Evolutionary conservation across 2,888 invertebrate genomes (phyloP), one percentile per base, ranked within the genome.

Genomic region (Watsonalla binaria): DNA sequence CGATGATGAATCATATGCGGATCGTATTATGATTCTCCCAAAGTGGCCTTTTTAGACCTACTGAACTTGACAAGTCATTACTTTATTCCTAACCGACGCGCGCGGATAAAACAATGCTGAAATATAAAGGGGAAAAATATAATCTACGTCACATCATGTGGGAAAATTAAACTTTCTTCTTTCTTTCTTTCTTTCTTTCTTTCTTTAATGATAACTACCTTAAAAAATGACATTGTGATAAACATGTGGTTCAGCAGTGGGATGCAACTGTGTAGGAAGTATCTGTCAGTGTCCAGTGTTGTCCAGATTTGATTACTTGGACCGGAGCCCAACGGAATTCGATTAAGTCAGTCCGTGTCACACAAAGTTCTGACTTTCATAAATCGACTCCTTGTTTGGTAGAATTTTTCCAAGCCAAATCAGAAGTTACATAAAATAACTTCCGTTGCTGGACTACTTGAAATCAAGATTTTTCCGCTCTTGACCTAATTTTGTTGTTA

Each of bases 311-410:
- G 74, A 78, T 75, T 73, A 77, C 65, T 56, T 57, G 61, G 65
- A 65, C 66, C 60, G 65, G 66, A 63, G 66, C 57, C 61, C 62
- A 64, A 65, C 68, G 61, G 61, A 67, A 79, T 75, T 80, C 72
- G 72, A 79, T 80, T 80, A 78, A 70, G 66, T 58, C 46, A 55
- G 58, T 53, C 66, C 61, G 50, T 66, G 68, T 67, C 65, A 62
- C 54, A 60, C 53, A 55, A 73, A 72, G 65, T 71, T 72, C 56
- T 54, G 59, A 53, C 64, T 62, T 66, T 67, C 70, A 74, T 75
- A 74, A 79, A 78, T 77, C 61, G 68, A 58, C 54, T 60, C 63
- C 59, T 63, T 62, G 51, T 62, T 61, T 58, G 56, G 54, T 50
- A 55, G 67, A 60, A n/a, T n/a, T n/a, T n/a, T 66, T 63, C 58